phyloP scores from a whole-genome alignment of 37 sponge, comb jelly and placozoan genomes.

The Agelas oroides region DNA sequence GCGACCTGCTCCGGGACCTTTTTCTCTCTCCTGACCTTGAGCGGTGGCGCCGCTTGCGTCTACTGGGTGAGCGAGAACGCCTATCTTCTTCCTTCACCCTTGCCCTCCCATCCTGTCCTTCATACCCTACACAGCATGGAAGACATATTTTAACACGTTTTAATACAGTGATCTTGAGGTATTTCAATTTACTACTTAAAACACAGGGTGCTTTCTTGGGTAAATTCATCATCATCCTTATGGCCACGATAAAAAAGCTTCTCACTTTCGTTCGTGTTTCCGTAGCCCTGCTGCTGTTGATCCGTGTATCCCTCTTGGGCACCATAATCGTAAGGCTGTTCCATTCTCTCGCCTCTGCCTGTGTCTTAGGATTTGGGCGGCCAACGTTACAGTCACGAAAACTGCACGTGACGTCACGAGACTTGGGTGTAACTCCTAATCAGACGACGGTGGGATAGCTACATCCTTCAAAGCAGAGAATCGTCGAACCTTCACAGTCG shows the following conservation, averaged over 20 bases:
- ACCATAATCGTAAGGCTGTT: background rate
- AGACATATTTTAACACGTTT: too few relatives aligned
- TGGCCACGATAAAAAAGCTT: too few relatives aligned
- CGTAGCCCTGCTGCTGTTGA: background rate
- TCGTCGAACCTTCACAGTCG: too few relatives aligned
- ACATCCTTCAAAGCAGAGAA: background rate
- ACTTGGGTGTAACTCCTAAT: background rate
- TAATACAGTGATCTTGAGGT: too few relatives aligned
- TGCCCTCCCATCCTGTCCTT: background rate
- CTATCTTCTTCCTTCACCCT: slow-evolving; percentile 9
- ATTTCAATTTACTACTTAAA: too few relatives aligned
- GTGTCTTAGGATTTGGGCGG: too few relatives aligned
- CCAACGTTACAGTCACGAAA: background rate
- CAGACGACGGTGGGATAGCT: background rate
- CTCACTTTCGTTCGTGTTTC: too few relatives aligned
- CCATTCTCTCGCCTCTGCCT: background rate
- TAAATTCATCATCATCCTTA: too few relatives aligned
- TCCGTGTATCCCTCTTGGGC: background rate
- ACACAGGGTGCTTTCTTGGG: too few relatives aligned
- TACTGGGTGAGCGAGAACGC: too few relatives aligned
- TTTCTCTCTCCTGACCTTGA: background rate
- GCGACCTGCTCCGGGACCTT: slow-evolving; percentile 35
- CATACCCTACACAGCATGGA: too few relatives aligned
- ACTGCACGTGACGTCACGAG: too few relatives aligned
- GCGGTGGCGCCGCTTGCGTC: background rate